These are phyloP conservation scores for Drosophila mimica DNA, from an alignment of 2,888 invertebrate genomes.

Conservation along the genomic window DNA sequence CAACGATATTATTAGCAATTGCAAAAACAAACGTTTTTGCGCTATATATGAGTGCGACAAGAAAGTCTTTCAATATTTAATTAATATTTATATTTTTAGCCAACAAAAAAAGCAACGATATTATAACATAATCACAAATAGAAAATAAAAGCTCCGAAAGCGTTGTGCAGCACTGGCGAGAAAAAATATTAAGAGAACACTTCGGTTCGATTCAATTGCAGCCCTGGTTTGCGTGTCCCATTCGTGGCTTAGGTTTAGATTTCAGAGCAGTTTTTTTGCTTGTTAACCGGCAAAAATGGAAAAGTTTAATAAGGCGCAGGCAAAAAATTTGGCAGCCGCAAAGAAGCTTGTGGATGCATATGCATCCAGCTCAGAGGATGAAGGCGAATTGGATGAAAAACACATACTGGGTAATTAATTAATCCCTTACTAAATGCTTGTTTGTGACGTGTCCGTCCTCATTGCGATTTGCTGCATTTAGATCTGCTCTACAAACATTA, in stretches of 20 bases:
- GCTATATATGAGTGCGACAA: no score
- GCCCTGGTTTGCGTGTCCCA: neutral
- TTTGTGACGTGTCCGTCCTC: constrained; percentile 56
- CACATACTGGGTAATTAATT: constrained; percentile 85
- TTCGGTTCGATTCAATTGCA: neutral
- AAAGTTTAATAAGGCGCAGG: constrained; percentile 83
- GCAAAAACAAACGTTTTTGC: neutral
- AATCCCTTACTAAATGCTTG: neutral
- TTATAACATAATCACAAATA: neutral
- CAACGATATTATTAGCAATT: neutral
- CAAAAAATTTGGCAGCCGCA: constrained; percentile 85
- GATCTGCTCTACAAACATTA: constrained; percentile 86
- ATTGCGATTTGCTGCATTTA: constrained; percentile 58
- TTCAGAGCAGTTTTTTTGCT: constrained; percentile 9
- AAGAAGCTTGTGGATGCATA: constrained; percentile 86
- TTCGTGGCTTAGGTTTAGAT: neutral
- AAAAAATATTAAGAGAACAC: neutral
- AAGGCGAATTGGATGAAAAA: constrained; percentile 86
- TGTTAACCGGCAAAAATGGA: constrained; percentile 55
- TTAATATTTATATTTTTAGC: neutral
- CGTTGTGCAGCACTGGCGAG: neutral
- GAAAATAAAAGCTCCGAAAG: neutral
- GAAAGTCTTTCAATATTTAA: neutral
- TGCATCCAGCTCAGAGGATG: constrained; percentile 86
- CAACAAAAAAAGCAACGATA: neutral